Base-by-base conservation (phyloP, 2,888 invertebrate species). In the Dione vanillae region DNA sequence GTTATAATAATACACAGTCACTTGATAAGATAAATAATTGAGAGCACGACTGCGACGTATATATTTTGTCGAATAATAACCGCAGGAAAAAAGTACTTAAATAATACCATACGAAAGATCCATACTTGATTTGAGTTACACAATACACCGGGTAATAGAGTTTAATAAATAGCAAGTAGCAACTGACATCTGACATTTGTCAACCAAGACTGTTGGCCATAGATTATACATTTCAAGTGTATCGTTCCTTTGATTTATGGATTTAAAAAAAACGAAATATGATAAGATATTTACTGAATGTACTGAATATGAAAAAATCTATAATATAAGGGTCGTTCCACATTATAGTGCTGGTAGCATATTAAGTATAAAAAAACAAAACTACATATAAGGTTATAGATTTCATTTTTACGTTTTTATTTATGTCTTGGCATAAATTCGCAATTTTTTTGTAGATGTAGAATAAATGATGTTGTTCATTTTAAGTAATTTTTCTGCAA, bases 11-110 rank as follows among this genome's bases (percentile, higher is more conserved):
- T 45, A 64, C 67, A 54, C 47, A 45, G 69, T 65, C 67, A 52
- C 65, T 49, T 56, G 72, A 75, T 75, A 75, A 67, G 68, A 69
- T 59, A 65, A 27, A 64, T 27, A 14, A 45, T 43, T 19, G 6
- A n/a, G 54, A 19, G 27, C 20, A 56, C 41, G 45, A 20, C 40
- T 40, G 8, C 54, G 47, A 5, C 45, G 37, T 6, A 56, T 40
- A 10, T 16, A n/a, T n/a, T n/a, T 11, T 35, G 16, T 43, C 43
- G 43, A 43, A 59, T 27, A 59, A 16, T n/a, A 45, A n/a, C 10
- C 19, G 45, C 45, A 61, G 61, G 61, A 61, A 61, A 27, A 45
- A 45, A 45, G 16, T 45, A 45, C n/a, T 61, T 61, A 61, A 45
- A 45, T 45, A 61, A 61, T 61, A 16, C 6, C 27, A 43, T 61